These are phyloP conservation scores for Diabrotica balteata DNA, from an alignment of 2,888 invertebrate species.

Conservation along the genomic window DNA sequence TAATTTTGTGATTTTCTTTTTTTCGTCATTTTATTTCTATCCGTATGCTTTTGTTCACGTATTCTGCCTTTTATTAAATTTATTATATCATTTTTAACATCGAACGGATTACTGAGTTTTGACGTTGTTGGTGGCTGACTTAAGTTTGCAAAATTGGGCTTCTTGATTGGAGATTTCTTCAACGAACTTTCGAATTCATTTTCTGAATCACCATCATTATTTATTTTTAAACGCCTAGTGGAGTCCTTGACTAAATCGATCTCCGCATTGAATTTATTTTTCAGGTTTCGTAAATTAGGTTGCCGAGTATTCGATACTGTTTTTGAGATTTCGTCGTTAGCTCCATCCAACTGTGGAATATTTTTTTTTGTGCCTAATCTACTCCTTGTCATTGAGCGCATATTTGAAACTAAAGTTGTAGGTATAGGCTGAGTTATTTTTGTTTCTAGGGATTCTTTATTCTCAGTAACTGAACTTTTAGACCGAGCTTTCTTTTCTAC, in stretches of 20 bases:
- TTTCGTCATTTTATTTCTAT: constrained; percentile 57
- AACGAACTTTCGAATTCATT: constrained; percentile 44
- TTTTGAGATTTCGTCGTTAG: constrained; percentile 35
- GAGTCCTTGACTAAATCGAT: constrained; percentile 40
- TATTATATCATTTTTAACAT: constrained; percentile 64
- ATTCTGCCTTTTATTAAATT: constrained; percentile 64
- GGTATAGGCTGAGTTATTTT: constrained; percentile 12
- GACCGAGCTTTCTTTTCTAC: constrained; percentile 6
- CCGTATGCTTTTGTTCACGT: constrained; percentile 59
- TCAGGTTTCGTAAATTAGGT: constrained; percentile 49
- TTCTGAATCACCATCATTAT: constrained; percentile 45
- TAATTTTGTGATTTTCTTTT: constrained; percentile 54
- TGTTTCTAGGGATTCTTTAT: background rate
- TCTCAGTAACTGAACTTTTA: constrained; percentile 10
- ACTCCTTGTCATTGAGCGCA: constrained; percentile 18
- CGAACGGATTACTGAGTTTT: constrained; percentile 36
- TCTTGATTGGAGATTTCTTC: constrained; percentile 14
- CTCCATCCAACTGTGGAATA: constrained; percentile 44
- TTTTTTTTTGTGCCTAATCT: constrained; percentile 6
- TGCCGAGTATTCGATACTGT: constrained; percentile 39
- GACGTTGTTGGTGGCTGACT: constrained; percentile 12
- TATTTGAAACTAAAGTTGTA: constrained; percentile 7
- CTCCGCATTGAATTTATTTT: constrained; percentile 27
- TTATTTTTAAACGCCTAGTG: constrained; percentile 39
- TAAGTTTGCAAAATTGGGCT: constrained; percentile 40